Evolutionary conservation across 1,140 invertebrate species (phyloP), one percentile per base, ranked within the genome.

Genomic region (Heliconius eleuchia): DNA sequence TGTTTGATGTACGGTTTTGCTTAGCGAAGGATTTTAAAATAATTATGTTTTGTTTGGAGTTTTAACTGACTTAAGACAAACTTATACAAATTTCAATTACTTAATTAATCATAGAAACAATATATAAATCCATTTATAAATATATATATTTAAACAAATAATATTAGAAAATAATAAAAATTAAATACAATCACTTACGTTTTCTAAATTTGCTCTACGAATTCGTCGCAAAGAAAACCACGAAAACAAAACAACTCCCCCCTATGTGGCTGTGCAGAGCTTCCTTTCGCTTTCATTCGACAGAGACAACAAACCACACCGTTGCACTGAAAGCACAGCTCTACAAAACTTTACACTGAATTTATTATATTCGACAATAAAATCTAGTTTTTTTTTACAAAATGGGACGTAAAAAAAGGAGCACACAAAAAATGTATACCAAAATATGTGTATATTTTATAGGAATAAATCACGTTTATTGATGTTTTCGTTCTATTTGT

Each of bases 311-410:
- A 86, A 86, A 87, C 82, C 86, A 86, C 87, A 89, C 86, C 87
- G 85, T 86, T 88, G 88, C 89, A 93, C 91, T 91, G 89, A 92
- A 92, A 91, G 89, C 91, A 93, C 91, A 89, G 84, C 81, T 84
- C 82, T 86, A 88, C 76, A 88, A 86, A 92, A 92, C 88, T 92
- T 89, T 85, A 84, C 86, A 90, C 89, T 82, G 85, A 86, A 86
- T 80, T 23, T 66, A 80, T 75, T 75, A 55, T 70, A 77, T 79
- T 82, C 70, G 72, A 34, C 73, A 74, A 77, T 80, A 71, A 77
- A 71, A 80, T 50, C 75, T 80, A 77, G 72, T 80, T 76, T 80
- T 73, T 76, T 80, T 73, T 23, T n/a, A 74, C 39, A 72, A 42
- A 73, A n/a, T 16, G 46, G n/a, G 27, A 46, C 30, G 37, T 80